Conservation (phyloP, 1,140 invertebrate species). For the Spodoptera litura region DNA sequence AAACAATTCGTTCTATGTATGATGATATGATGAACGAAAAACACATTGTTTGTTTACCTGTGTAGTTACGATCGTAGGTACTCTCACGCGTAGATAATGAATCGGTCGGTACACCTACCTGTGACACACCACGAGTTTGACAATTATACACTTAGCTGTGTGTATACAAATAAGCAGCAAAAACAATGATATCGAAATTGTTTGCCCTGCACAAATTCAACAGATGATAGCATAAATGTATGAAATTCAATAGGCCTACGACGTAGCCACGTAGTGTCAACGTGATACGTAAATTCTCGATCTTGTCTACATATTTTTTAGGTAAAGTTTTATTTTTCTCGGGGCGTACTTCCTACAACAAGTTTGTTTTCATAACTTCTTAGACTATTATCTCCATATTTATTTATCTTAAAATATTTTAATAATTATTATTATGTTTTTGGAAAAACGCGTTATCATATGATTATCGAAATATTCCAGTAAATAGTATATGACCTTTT, state of each 20-base stretch:
- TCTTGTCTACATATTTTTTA: neutral
- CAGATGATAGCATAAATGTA: conserved; percentile 25
- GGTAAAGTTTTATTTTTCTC: no score
- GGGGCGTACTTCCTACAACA: no score
- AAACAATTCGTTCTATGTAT: conserved; percentile 34
- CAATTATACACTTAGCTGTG: neutral
- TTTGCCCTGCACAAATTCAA: conserved; percentile 2
- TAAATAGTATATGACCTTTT: no score
- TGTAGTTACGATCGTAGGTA: conserved; percentile 5
- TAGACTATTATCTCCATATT: no score
- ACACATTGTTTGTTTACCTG: conserved; percentile 36
- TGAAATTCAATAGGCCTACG: conserved; percentile 14
- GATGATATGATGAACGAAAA: conserved; percentile 32
- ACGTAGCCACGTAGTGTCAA: conserved; percentile 14
- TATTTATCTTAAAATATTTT: no score
- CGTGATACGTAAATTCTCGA: neutral
- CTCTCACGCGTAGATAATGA: neutral
- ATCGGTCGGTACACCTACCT: conserved; percentile 9
- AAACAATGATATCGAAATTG: conserved; percentile 27
- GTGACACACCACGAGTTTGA: conserved; percentile 1
- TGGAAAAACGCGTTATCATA: no score
- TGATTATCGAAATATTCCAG: no score
- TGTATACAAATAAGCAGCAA: conserved; percentile 24
- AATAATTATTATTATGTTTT: no score
- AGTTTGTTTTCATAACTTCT: no score